Evolutionary conservation across 2,797 vertebrate genomes (phyloP).

Genomic region (Liasis olivaceus): DNA sequence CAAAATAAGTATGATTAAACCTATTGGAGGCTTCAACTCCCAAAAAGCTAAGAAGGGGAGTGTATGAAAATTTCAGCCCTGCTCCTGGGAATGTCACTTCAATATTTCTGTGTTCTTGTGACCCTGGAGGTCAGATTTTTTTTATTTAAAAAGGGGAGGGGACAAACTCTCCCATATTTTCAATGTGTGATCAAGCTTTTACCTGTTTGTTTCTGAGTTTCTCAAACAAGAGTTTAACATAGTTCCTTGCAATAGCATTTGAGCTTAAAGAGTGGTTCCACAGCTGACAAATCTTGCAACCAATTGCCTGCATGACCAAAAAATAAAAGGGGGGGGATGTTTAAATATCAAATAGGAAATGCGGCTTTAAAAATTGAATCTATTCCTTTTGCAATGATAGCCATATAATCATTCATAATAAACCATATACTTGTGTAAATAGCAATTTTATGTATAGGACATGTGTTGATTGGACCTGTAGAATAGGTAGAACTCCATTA

Average conservation of each 20-base stretch:
- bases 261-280: constrained; percentile 77
- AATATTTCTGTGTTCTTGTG: neutral
- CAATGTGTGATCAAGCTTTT: constrained; percentile 27
- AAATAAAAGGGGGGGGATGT: neutral
- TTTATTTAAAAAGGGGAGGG: neutral
- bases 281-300: constrained; percentile 69
- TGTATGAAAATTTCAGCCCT: neutral
- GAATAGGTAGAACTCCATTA: neutral
- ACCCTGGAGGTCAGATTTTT: neutral
- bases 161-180: neutral
- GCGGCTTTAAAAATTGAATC: neutral
- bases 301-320: constrained; percentile 65
- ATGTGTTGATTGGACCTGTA: neutral
- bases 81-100: neutral
- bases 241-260: constrained; percentile 70
- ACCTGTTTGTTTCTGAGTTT: constrained; percentile 72
- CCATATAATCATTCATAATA: neutral
- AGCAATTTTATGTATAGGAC: neutral
- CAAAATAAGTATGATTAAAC: neutral
- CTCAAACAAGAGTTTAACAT: constrained; percentile 68
- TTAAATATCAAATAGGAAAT: neutral
- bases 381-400: neutral
- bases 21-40: neutral
- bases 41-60: neutral
- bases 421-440: neutral